Percentiles rank a stretch among this genome's conserved stretches.
Conservation (phyloP, 2,113 vertebrate species). For the Vulpes vulpes region DNA sequence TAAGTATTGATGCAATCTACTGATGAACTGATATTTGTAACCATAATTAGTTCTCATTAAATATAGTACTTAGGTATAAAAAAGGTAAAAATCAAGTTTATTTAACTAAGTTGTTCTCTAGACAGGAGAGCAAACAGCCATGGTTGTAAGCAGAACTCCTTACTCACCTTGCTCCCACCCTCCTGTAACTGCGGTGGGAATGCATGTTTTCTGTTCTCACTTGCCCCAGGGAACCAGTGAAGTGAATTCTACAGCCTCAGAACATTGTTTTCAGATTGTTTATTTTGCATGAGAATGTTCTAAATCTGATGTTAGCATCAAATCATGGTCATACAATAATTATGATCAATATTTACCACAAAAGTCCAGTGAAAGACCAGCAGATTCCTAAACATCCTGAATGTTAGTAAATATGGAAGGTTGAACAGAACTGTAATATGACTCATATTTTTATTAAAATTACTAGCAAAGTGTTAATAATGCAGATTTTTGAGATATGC, state of each 20-base stretch:
- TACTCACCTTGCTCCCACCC: background rate
- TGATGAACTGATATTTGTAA: constrained; percentile 1
- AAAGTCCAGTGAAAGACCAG: background rate
- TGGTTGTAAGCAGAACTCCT: fast-evolving
- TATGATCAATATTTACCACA: background rate
- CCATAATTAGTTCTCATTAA: background rate
- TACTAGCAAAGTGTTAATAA: background rate
- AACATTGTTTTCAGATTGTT: background rate
- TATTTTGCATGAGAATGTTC: background rate
- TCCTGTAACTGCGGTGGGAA: fast-evolving
- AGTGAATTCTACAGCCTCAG: background rate
- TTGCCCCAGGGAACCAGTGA: background rate
- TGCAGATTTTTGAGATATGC: background rate
- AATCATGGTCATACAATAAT: background rate
- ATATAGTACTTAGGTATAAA: background rate
- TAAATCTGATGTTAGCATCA: background rate
- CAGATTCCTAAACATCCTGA: background rate
- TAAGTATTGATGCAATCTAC: constrained; percentile 23
- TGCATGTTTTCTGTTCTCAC: background rate
- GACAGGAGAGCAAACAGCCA: background rate
- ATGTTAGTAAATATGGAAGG: background rate
- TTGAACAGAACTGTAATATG: background rate
- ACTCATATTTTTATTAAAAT: background rate
- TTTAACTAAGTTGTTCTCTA: background rate
- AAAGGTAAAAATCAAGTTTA: background rate